Evolutionary conservation across 2,888 invertebrate genomes (phyloP).

Genomic region (Aspidiotus destructor): DNA sequence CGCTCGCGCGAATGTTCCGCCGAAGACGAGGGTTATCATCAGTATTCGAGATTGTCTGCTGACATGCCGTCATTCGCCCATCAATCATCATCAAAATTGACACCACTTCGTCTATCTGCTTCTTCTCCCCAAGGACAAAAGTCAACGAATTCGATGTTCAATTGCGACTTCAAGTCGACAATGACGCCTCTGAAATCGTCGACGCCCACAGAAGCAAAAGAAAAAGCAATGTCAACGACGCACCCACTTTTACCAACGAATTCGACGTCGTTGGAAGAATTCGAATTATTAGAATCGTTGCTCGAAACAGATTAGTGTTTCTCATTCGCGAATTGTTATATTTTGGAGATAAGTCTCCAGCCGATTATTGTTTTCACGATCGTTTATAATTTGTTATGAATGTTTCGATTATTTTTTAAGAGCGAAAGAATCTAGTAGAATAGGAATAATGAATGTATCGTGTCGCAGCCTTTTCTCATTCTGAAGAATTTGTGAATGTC

Average conservation of each 20-base stretch:
- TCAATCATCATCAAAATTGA: no score
- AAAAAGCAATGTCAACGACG: neutral
- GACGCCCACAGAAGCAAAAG: neutral
- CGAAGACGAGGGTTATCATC: no score
- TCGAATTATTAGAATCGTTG: slow-evolving; percentile 25
- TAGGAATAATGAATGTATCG: no score
- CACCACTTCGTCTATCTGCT: no score
- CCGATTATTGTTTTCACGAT: no score
- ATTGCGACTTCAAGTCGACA: neutral
- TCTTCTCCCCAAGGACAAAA: neutral
- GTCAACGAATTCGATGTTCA: neutral
- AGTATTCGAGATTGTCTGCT: neutral
- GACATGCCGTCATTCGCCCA: neutral
- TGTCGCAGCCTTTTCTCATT: no score
- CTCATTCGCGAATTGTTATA: no score
- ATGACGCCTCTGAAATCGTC: slow-evolving; percentile 7
- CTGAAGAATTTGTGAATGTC: no score
- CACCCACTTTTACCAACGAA: neutral
- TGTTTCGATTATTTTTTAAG: no score
- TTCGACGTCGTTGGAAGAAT: slow-evolving; percentile 24
- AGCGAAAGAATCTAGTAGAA: no score
- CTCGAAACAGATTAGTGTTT: neutral
- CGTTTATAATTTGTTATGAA: no score
- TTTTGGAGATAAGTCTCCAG: neutral
- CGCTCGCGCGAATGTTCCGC: no score